phyloP scores from a whole-genome alignment of 2,888 invertebrate genomes.

The Pycnomerus fuliginosus region DNA sequence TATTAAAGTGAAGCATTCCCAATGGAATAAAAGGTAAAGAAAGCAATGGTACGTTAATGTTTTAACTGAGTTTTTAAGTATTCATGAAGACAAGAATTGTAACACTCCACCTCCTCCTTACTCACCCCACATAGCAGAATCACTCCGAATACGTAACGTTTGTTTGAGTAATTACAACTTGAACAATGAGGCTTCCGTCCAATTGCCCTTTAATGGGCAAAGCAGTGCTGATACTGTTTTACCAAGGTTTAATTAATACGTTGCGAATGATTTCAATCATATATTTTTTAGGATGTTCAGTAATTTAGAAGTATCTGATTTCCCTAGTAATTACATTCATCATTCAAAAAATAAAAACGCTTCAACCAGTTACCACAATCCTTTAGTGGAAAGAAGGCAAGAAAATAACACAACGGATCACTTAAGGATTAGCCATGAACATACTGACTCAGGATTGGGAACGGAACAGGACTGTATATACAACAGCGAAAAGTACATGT shows the following conservation, averaged over 20 bases:
- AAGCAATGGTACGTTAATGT: background rate
- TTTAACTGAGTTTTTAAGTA: conserved; percentile 6
- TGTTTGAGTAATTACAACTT: conserved; percentile 23
- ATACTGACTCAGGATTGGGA: conserved; percentile 75
- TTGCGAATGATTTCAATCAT: conserved; percentile 2
- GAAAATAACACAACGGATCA: conserved; percentile 32
- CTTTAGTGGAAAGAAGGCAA: conserved; percentile 30
- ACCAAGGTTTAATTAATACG: conserved; percentile 10
- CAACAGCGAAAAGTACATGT: conserved; percentile 22
- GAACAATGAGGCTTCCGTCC: conserved; percentile 9
- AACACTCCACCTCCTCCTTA: conserved; percentile 55
- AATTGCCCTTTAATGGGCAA: conserved; percentile 11
- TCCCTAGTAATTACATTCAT: conserved; percentile 19
- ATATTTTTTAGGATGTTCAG: conserved; percentile 37
- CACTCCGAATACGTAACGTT: conserved; percentile 30
- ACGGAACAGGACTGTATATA: conserved; percentile 69
- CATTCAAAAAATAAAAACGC: conserved; percentile 19
- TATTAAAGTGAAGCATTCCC: conserved; percentile 54
- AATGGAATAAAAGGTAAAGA: conserved; percentile 38
- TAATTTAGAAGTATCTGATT: conserved; percentile 25
- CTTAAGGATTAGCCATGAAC: conserved; percentile 66
- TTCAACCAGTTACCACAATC: conserved; percentile 3
- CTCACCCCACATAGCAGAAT: conserved; percentile 42
- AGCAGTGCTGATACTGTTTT: conserved; percentile 9
- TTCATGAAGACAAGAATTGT: conserved; percentile 17